Conservation (phyloP, 2,888 invertebrate species). For the Dastarcus helophoroides region DNA sequence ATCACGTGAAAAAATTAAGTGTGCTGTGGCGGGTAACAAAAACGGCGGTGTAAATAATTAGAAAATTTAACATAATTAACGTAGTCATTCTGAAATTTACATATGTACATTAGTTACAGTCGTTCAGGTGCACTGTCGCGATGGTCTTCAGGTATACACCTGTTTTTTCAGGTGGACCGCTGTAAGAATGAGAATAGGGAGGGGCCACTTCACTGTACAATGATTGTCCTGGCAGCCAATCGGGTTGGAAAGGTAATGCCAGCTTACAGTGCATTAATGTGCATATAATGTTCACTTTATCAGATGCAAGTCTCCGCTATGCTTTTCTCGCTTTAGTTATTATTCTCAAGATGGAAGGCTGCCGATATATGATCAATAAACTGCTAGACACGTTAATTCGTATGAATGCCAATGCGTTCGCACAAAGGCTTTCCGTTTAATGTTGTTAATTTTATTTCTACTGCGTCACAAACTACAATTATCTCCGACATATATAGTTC, state of each 20-base stretch:
- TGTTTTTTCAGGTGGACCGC: constrained; percentile 28
- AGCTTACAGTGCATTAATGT: constrained; percentile 37
- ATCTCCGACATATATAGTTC: no score
- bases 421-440: no score
- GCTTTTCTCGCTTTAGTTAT: constrained; percentile 30
- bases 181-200: constrained; percentile 32
- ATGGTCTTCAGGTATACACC: constrained; percentile 18
- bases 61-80: constrained; percentile 31
- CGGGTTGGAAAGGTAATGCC: constrained; percentile 36
- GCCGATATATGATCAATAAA: constrained; percentile 35
- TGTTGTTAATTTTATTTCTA: no score
- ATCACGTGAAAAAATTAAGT: constrained; percentile 16
- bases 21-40: constrained; percentile 15
- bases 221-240: constrained; percentile 38
- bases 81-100: constrained; percentile 30
- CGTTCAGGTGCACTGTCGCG: constrained; percentile 19
- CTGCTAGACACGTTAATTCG: no score
- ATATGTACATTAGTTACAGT: constrained; percentile 33
- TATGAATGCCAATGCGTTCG: no score
- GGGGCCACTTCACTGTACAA: constrained; percentile 35
- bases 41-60: constrained; percentile 27
- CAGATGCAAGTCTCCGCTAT: constrained; percentile 25
- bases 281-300: constrained; percentile 33
- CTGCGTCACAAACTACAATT: no score
- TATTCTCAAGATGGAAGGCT: constrained; percentile 37